Percentiles rank a stretch among this genome's conserved stretches.
phyloP scores from a whole-genome alignment of 2,888 invertebrate species.

The Neria commutata region DNA sequence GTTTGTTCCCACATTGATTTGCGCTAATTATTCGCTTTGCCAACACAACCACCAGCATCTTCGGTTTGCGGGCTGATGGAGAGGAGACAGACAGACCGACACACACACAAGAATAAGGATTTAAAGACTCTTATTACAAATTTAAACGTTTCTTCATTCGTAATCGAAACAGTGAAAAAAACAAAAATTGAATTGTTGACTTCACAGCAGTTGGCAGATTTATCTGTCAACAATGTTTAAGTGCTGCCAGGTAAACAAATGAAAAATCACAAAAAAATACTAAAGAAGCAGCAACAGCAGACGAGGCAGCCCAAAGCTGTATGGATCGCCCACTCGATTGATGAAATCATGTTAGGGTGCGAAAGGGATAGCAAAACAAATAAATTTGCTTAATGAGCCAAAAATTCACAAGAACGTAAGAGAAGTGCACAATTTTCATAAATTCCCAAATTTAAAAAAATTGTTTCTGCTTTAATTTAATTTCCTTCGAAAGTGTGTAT shows the following conservation, averaged over 20 bases:
- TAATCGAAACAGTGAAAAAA: background rate
- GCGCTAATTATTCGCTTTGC: slow-evolving; percentile 58
- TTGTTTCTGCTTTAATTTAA: background rate
- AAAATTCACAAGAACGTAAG: background rate
- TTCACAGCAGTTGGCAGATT: slow-evolving; percentile 32
- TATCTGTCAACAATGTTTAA: slow-evolving; percentile 42
- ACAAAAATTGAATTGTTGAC: slow-evolving; percentile 31
- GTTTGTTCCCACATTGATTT: slow-evolving; percentile 49
- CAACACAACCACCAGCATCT: slow-evolving; percentile 39
- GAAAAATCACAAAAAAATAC: slow-evolving; percentile 1
- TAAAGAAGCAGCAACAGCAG: slow-evolving; percentile 10
- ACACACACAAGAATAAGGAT: too few species aligned
- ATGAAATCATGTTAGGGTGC: background rate
- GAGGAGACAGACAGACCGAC: too few species aligned
- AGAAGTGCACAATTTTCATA: background rate
- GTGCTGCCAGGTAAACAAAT: slow-evolving; percentile 17
- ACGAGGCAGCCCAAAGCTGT: slow-evolving; percentile 24
- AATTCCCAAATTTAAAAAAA: background rate
- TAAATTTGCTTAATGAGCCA: background rate
- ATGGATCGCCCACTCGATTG: slow-evolving; percentile 36
- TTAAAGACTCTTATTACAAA: background rate
- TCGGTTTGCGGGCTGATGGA: too few species aligned
- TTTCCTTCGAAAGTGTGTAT: too few species aligned
- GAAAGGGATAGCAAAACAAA: background rate
- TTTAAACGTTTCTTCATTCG: background rate